Conservation (phyloP, 2,797 vertebrate genomes). For the Myotis myotis region DNA sequence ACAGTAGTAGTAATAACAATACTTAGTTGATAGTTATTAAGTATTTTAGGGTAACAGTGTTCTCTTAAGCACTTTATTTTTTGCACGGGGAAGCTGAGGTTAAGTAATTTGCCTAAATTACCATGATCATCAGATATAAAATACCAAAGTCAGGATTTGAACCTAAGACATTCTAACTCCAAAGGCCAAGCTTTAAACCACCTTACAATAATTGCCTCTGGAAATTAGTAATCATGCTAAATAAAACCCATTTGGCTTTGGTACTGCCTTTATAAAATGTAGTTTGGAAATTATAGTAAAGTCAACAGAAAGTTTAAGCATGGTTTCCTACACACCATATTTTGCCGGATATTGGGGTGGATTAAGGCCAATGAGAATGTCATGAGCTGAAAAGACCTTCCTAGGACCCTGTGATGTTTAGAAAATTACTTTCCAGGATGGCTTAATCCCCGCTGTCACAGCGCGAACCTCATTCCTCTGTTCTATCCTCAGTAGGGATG, state of each 20-base stretch:
- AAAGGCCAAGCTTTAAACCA: not conserved
- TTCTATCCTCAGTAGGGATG: constrained; percentile 35
- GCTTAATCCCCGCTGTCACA: constrained; percentile 50
- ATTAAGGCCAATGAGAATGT: constrained; percentile 45
- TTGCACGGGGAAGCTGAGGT: not conserved
- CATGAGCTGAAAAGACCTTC: constrained; percentile 39
- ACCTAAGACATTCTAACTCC: not conserved
- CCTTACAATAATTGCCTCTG: not conserved
- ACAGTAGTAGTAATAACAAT: not conserved
- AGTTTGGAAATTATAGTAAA: constrained; percentile 20
- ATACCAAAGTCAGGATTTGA: not conserved
- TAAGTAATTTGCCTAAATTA: not conserved
- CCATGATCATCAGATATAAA: not conserved
- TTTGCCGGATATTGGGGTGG: constrained; percentile 52
- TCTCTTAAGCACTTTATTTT: constrained; percentile 38
- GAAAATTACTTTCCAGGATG: constrained; percentile 63
- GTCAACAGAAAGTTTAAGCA: not conserved
- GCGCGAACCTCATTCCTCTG: not conserved
- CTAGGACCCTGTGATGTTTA: constrained; percentile 51
- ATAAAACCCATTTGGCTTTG: not conserved
- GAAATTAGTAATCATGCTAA: not conserved
- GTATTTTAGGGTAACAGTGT: not conserved
- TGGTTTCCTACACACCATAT: not conserved
- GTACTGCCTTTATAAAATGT: not conserved
- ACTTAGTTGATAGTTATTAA: not conserved